Evolutionary conservation across 92 coral and sea anemone genomes (phyloP).

Genomic region (Palythoa grandiflora): DNA sequence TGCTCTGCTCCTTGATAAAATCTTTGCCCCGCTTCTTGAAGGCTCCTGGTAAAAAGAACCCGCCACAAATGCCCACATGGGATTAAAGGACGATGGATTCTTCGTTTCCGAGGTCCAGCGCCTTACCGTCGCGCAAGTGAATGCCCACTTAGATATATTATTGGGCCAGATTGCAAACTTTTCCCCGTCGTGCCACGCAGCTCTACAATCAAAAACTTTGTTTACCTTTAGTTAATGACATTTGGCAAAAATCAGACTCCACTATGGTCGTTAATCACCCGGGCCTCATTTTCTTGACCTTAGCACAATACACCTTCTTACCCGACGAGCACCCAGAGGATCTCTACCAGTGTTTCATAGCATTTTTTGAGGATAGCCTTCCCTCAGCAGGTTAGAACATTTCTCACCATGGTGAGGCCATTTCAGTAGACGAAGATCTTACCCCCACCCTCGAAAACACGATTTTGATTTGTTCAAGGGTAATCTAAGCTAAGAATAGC

Average conservation of each 20-base stretch:
- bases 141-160: constrained; percentile 32
- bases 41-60: constrained; percentile 27
- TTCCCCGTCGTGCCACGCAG: background rate
- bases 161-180: constrained; percentile 41
- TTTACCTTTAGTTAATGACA: background rate
- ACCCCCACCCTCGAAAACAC: background rate
- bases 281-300: constrained; percentile 37
- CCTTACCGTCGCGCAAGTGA: constrained; percentile 48
- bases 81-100: constrained; percentile 41
- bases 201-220: constrained; percentile 14
- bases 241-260: constrained; percentile 36
- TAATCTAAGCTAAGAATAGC: too few species aligned
- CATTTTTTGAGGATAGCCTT: background rate
- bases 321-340: constrained; percentile 26
- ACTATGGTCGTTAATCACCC: constrained; percentile 44
- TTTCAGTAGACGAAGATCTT: background rate
- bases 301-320: constrained; percentile 31
- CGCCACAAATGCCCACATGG: constrained; percentile 23
- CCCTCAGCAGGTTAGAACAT: background rate
- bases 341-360: background rate
- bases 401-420: background rate
- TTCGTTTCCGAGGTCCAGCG: constrained; percentile 37
- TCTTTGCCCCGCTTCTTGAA: constrained; percentile 60
- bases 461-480: background rate
- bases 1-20: constrained; percentile 59